Conservation (phyloP, 2,113 vertebrate species). For the Syngnathus scovelli region DNA sequence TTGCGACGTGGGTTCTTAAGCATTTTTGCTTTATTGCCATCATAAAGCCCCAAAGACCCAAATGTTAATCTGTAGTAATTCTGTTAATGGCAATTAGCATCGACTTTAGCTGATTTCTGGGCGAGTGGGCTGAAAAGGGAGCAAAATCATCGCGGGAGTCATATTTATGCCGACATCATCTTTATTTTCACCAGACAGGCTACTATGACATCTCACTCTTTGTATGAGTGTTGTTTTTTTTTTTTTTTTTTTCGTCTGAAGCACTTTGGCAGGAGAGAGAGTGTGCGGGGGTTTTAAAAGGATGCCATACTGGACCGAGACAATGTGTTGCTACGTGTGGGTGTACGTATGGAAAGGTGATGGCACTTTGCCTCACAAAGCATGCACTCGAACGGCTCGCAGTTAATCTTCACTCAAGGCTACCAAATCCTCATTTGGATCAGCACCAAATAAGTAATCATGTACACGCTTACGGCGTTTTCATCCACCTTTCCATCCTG, state of each 20-base stretch:
- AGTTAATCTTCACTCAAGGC: background rate
- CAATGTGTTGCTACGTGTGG: constrained; percentile 25
- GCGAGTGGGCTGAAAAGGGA: constrained; percentile 41
- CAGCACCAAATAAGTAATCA: background rate
- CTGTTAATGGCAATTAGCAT: constrained; percentile 60
- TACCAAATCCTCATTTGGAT: background rate
- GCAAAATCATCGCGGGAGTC: constrained; percentile 41
- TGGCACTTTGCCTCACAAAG: constrained; percentile 13
- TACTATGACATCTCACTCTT: constrained; percentile 14
- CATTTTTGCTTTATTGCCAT: constrained; percentile 43
- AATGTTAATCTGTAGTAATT: constrained; percentile 61
- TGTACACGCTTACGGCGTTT: background rate
- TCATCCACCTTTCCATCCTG: background rate
- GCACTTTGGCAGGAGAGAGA: constrained; percentile 37
- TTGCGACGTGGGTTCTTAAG: constrained; percentile 31
- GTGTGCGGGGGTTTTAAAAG: constrained; percentile 40
- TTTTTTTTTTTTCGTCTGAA: constrained; percentile 25
- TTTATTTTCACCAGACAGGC: constrained; percentile 19
- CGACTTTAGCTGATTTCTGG: constrained; percentile 47
- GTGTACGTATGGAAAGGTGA: constrained; percentile 30
- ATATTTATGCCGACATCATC: constrained; percentile 40
- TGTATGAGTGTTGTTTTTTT: constrained; percentile 7
- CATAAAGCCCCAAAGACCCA: constrained; percentile 35
- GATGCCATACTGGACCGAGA: constrained; percentile 40
- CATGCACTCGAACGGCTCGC: background rate